Percentiles rank a stretch among this genome's conserved stretches.
Evolutionary conservation across 1,140 invertebrate genomes (phyloP).

Genomic region (Drosophila funebris): DNA sequence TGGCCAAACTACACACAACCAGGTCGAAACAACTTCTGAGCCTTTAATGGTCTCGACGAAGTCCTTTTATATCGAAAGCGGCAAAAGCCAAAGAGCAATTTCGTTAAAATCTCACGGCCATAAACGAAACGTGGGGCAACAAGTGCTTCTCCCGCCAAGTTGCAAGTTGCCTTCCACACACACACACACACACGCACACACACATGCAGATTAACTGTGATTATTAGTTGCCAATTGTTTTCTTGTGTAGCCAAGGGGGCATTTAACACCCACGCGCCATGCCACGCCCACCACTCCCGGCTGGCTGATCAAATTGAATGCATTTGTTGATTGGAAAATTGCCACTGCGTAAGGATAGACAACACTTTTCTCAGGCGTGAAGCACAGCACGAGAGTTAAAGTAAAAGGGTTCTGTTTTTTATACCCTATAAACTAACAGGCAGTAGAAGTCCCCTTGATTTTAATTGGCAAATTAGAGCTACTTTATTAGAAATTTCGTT

Average conservation of each 20-base stretch:
- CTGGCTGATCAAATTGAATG: constrained; percentile 78
- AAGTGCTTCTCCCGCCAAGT: too few relatives aligned
- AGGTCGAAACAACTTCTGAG: constrained; percentile 51
- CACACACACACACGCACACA: constrained; percentile 45
- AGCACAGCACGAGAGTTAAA: constrained; percentile 9
- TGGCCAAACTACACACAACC: constrained; percentile 31
- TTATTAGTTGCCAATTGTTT: constrained; percentile 83
- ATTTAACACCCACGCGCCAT: constrained; percentile 60
- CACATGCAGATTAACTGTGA: constrained; percentile 74
- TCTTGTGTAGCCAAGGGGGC: constrained; percentile 44
- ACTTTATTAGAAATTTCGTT: too few relatives aligned
- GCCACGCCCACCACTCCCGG: constrained; percentile 37
- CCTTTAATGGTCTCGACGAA: constrained; percentile 8
- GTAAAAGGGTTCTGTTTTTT: constrained; percentile 20
- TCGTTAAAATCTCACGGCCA: constrained; percentile 40
- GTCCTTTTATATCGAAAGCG: constrained; percentile 65
- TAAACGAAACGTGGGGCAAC: constrained; percentile 32
- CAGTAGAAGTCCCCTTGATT: too few relatives aligned
- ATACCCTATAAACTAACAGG: background rate
- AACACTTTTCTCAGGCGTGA: background rate
- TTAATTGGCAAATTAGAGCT: too few relatives aligned
- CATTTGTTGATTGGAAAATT: constrained; percentile 83
- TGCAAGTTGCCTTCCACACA: constrained; percentile 18
- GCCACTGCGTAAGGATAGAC: constrained; percentile 34
- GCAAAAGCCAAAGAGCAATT: constrained; percentile 31